Evolutionary conservation across 2,113 vertebrate species (phyloP), one percentile per base, ranked within the genome.

Genomic region (Mesembrinibis cayennensis): DNA sequence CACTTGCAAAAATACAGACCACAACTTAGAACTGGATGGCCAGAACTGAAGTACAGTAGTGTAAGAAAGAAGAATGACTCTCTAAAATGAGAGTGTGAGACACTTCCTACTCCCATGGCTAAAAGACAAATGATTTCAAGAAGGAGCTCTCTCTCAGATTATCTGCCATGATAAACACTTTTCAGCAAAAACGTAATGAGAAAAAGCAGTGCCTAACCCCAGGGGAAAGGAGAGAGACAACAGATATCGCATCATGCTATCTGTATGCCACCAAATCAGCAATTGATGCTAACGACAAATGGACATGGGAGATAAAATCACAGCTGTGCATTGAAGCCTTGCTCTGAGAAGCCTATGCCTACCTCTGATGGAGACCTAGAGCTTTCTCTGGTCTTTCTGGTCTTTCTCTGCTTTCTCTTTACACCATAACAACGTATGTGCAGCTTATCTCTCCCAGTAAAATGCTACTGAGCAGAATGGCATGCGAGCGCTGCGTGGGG

Each of bases 121-220:
- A 94, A 94, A 95, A 96, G 89, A 97, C 89, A 96, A 95, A 94
- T 73, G 63, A 80, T 89, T 96, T 88, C 82, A 94, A 81, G 71
- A 95, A 76, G 67, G 3, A 95, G 58, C 47, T 83, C 93, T 86
- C 66, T 70, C 78, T 93, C 79, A 86, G 95, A 97, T 97, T 97
- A 96, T 96, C 94, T 93, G 47, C 53, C 10, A 3, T 5, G 91
- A 96, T 97, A 97, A 94, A 88, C 91, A 56, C 84, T 73, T 97
- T 97, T 78, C 94, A 96, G 61, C 84, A 88, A 77, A 95, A 94
- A 89, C 62, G 71, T 96, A 96, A 95, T 97, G 94, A 96, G 95
- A 94, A 97, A 95, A 94, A 92, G 71, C 78, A 82, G 65, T 87
- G 73, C 73, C 89, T 91, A 87, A 94, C 80, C 95, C 73, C 80